These are phyloP conservation scores for Plagiodera versicolora DNA, from an alignment of 2,888 invertebrate genomes.

Conservation along the genomic window DNA sequence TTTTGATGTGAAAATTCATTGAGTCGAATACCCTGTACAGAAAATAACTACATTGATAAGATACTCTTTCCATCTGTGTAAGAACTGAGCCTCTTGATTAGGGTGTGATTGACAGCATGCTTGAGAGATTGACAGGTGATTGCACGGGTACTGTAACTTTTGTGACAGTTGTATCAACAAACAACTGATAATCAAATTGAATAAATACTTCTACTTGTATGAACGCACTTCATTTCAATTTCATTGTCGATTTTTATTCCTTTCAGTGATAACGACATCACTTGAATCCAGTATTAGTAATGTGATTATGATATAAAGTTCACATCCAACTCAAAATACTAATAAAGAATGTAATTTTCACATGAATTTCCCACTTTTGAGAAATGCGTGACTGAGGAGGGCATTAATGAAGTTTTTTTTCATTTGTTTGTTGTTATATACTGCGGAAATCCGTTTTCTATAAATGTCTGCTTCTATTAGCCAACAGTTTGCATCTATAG, in stretches of 20 bases:
- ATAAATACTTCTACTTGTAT: neutral
- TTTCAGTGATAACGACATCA: too few relatives aligned
- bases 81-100: constrained; percentile 50
- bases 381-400: neutral
- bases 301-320: too few relatives aligned
- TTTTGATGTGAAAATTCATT: neutral
- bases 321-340: too few relatives aligned
- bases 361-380: neutral
- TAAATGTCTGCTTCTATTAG: constrained; percentile 53
- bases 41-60: constrained; percentile 27
- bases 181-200: constrained; percentile 20
- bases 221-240: too few relatives aligned
- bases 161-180: constrained; percentile 17
- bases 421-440: constrained; percentile 17
- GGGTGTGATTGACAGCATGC: constrained; percentile 44
- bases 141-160: constrained; percentile 48
- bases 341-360: too few relatives aligned
- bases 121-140: constrained; percentile 52
- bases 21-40: neutral
- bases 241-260: too few relatives aligned
- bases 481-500: constrained; percentile 49
- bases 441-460: constrained; percentile 40
- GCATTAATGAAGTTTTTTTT: constrained; percentile 7
- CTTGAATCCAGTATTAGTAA: too few relatives aligned
- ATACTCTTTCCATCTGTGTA: constrained; percentile 38